Evolutionary conservation across 2,797 vertebrate genomes (phyloP).

Genomic region (Graptemys geographica): DNA sequence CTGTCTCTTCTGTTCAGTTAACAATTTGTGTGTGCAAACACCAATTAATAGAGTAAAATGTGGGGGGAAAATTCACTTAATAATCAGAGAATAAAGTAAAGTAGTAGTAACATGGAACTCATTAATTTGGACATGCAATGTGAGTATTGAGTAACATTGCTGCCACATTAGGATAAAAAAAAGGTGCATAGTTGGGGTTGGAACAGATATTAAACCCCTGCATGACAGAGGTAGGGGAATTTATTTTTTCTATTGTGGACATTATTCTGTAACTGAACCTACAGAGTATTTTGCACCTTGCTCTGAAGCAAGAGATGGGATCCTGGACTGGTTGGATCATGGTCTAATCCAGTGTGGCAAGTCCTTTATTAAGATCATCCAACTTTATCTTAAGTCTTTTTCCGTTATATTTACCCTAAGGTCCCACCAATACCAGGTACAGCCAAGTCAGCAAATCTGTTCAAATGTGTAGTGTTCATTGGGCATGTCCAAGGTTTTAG

Average conservation of each 20-base stretch:
- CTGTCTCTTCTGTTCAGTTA: neutral
- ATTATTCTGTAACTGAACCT: neutral
- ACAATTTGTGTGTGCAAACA: neutral
- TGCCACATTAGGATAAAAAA: neutral
- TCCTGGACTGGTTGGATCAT: neutral
- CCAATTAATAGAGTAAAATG: neutral
- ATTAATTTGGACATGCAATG: neutral
- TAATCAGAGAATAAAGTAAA: neutral
- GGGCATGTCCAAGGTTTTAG: neutral
- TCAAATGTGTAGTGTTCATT: neutral
- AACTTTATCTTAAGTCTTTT: neutral
- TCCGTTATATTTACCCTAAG: neutral
- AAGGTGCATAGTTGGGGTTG: neutral
- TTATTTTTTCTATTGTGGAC: neutral
- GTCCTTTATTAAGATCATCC: neutral
- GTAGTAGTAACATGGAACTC: neutral
- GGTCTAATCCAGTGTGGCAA: neutral
- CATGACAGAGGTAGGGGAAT: neutral
- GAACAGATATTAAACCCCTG: fast-evolving
- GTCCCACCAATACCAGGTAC: neutral
- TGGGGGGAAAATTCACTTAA: neutral
- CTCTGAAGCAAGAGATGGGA: neutral
- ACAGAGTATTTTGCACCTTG: neutral
- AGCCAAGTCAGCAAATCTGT: neutral
- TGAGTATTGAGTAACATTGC: neutral